Conservation (phyloP, 37 sponge, comb jelly and placozoan species). For the Agelas oroides region DNA sequence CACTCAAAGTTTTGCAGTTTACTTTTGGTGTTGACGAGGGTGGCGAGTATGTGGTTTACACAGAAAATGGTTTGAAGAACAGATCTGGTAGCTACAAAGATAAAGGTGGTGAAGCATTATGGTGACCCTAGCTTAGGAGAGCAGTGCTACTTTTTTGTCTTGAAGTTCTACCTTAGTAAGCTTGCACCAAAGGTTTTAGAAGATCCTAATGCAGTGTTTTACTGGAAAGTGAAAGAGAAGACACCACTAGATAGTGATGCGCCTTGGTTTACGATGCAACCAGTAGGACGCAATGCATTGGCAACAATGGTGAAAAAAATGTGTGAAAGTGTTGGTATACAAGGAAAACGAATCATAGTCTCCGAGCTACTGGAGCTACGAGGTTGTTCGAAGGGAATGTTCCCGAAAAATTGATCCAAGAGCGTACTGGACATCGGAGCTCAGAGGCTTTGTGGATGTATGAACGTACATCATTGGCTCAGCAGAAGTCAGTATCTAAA, state of each 20-base stretch:
- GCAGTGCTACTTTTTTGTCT: slow-evolving; percentile 9
- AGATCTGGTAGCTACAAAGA: slow-evolving; percentile 26
- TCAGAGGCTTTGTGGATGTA: slow-evolving; percentile 19
- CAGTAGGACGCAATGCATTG: slow-evolving; percentile 22
- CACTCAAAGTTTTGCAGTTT: slow-evolving; percentile 3
- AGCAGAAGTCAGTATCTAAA: slow-evolving; percentile 17
- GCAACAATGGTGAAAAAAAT: slow-evolving; percentile 25
- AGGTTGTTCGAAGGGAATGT: slow-evolving; percentile 45
- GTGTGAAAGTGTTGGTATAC: slow-evolving; percentile 14
- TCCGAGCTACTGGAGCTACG: slow-evolving; percentile 49
- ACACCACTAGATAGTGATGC: background rate
- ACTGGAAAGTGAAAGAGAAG: slow-evolving; percentile 16
- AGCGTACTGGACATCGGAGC: slow-evolving; percentile 43
- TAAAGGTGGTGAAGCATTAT: slow-evolving; percentile 22
- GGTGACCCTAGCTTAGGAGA: background rate
- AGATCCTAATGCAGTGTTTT: background rate
- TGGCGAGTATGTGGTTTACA: slow-evolving; percentile 13
- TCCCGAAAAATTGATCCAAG: slow-evolving; percentile 52
- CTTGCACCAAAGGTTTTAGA: background rate
- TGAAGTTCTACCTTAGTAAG: slow-evolving; percentile 13
- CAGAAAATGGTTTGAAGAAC: slow-evolving; percentile 19
- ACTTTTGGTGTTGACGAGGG: background rate
- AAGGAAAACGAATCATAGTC: slow-evolving; percentile 48
- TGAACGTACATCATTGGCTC: slow-evolving; percentile 33
- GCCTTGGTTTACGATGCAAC: slow-evolving; percentile 17